Evolutionary conservation across 2,113 vertebrate species (phyloP).

Genomic region (Carassius carassius): DNA sequence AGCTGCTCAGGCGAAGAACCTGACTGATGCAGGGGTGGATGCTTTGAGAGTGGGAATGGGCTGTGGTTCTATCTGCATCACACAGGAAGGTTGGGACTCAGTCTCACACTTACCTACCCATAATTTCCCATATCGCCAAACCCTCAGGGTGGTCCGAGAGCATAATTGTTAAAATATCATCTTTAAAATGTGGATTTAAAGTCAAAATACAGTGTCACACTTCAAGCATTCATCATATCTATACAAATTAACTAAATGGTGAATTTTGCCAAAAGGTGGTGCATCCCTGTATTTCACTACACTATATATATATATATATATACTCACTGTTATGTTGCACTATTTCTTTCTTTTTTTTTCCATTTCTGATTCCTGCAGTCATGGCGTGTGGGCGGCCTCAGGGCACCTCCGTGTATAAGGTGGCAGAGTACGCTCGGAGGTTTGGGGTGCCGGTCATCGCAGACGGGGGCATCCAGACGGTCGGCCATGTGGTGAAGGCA

Average conservation of each 20-base stretch:
- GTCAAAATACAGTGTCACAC: too few species aligned
- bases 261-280: too few species aligned
- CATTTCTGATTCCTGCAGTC: conserved; percentile 68
- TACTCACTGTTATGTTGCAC: too few species aligned
- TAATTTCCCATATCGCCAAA: too few species aligned
- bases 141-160: too few species aligned
- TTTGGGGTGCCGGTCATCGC: conserved; percentile 91
- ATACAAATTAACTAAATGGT: too few species aligned
- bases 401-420: conserved; percentile 90
- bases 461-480: conserved; percentile 89
- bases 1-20: conserved; percentile 90
- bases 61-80: conserved; percentile 92
- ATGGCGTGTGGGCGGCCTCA: conserved; percentile 93
- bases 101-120: background rate
- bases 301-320: too few species aligned
- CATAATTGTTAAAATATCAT: too few species aligned
- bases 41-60: conserved; percentile 94
- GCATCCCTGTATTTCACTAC: too few species aligned
- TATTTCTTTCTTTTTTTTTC: background rate
- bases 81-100: conserved; percentile 81
- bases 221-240: too few species aligned
- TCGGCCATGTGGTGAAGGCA: conserved; percentile 90
- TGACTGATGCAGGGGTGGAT: conserved; percentile 89
- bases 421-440: conserved; percentile 87
- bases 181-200: too few species aligned